Conservation (phyloP, 1,140 invertebrate species). For the Saccostrea echinata region DNA sequence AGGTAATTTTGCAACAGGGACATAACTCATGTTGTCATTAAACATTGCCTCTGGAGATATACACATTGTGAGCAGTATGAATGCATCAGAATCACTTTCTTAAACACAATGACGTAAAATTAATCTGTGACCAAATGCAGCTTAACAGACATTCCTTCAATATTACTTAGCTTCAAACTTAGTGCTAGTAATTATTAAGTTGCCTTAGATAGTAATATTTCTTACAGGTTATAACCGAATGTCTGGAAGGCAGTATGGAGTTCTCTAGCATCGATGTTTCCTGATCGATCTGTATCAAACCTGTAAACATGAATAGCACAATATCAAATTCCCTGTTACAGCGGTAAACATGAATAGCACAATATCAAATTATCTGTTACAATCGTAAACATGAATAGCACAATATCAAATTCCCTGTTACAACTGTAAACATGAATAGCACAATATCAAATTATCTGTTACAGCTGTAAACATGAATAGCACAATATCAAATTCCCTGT, state of each 20-base stretch:
- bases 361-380: too few relatives aligned
- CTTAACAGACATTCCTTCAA: not conserved
- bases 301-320: conserved; percentile 64
- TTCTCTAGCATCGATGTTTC: conserved; percentile 79
- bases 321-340: not conserved
- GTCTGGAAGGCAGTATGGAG: conserved; percentile 76
- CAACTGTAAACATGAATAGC: too few relatives aligned
- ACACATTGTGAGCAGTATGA: not conserved
- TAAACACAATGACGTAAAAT: not conserved
- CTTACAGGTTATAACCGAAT: conserved; percentile 80
- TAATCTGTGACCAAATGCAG: not conserved
- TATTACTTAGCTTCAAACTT: not conserved
- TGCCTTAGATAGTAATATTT: conserved; percentile 39
- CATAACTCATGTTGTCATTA: not conserved
- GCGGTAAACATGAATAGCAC: too few relatives aligned
- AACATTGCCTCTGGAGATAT: not conserved
- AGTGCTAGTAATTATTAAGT: not conserved
- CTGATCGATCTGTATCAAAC: conserved; percentile 80
- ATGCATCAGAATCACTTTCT: not conserved
- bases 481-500: not conserved
- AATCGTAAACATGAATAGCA: too few relatives aligned
- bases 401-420: too few relatives aligned
- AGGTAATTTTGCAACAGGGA: not conserved
- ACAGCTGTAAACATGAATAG: conserved; percentile 65
- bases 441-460: too few relatives aligned